Evolutionary conservation across 2,113 vertebrate genomes (phyloP), one percentile per base, ranked within the genome.

Genomic region (Machaerirhynchus nigripectus): DNA sequence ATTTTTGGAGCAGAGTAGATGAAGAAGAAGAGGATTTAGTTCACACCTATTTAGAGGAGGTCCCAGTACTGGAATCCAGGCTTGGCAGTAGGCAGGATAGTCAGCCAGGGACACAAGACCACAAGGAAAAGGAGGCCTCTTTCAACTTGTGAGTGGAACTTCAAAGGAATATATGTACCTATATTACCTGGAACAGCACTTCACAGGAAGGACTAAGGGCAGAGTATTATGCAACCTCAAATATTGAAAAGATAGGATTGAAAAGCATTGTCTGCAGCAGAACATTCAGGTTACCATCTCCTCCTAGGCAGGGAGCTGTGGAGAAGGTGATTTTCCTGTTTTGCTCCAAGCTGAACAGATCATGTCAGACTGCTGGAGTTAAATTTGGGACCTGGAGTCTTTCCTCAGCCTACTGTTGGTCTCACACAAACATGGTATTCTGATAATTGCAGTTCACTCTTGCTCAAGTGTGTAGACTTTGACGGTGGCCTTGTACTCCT

Each of bases 41-140:
- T 95, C 90, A 77, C 90, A 93, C 78, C 94, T 95, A 24, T 89
- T 90, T 95, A 92, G 94, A 97, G 90, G 94, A 98, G 76, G 63
- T 97, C 47, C 86, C 93, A 56, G 87, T 74, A 69, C 53, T 96
- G 96, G 63, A 96, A 91, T 87, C 86, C 96, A 81, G 93, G 91
- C 92, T 94, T 74, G 96, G 80, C 96, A 69, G 59, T 96, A 97
- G 97, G 96, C 93, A 98, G 97, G 93, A 63, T 95, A 97, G 97
- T 96, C 33, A 57, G 33, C 56, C 33, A 57, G 56, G 11, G 22
- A 15, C 88, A 98, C 93, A 95, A 96, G 94, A 95, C 20, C 68
- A 53, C 20, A 56, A 95, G 84, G 95, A 97, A 84, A 96, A 97
- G 17, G 90, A 97, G 60, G 83, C 67, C 81, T 85, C 81, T 93